Base-by-base conservation (phyloP, 2,888 invertebrate genomes). In the Ecliptopera silaceata region DNA sequence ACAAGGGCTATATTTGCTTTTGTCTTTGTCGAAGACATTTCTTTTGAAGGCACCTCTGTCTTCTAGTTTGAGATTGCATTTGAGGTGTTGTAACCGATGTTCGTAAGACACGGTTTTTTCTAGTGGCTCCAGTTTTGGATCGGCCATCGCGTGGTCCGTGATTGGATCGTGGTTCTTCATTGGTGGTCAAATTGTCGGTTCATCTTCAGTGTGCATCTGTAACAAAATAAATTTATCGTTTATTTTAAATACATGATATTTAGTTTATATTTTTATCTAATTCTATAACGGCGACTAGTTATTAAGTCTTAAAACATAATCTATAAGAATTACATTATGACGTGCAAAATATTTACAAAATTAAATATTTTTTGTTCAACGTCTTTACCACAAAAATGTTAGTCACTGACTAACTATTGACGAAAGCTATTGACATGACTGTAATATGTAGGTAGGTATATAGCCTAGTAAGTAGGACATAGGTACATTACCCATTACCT, bases 141-240 rank as follows among this genome's bases (percentile, higher is more conserved):
- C 58, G 22, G 50, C 42, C 60, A 46, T 51, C 12, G 44, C 51
- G 53, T 41, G 49, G 29, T 39, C 60, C 36, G 41, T 75, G 61
- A 77, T 77, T 85, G 84, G 86, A 63, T 69, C 75, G 71, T 71
- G 71, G 59, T 65, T 72, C 58, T 63, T 68, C 49, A 61, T 65
- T 66, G 57, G 56, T 71, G 80, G 85, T 90, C 89, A 89, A 85
- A 87, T 86, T 56, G 70, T 48, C 56, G 61, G 36, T 59, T 83
- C 85, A 82, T 89, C 82, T 79, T 82, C 78, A 68, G 73, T 69
- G 70, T 74, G 76, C 89, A 90, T 90, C 90, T 91, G 90, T 38
- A 88, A 89, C 80, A 81, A 84, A 58, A 26, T 64, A 59, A 72
- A 63, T 29, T 13, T 15, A 15, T 15, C n/a, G n/a, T n/a, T n/a